Base-by-base conservation (phyloP, 2,888 invertebrate species). In the Nebria brevicollis region DNA sequence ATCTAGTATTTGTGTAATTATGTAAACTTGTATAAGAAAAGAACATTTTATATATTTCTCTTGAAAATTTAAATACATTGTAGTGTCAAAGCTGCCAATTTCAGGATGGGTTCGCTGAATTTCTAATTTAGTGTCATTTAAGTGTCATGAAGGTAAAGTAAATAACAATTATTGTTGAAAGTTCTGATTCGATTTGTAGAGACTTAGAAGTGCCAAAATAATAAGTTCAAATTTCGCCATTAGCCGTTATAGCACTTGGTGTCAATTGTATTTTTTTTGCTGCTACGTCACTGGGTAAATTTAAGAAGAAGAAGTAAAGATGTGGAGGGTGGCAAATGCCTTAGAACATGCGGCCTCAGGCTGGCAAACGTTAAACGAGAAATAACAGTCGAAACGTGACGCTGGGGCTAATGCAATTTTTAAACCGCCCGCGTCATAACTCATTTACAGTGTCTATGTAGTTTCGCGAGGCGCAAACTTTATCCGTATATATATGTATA, bases 301-400 rank as follows among this genome's bases (percentile, higher is more conserved):
- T 70, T 2, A 68, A 68, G 15, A 68, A 25, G 68, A 68, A 54
- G 13, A 54, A 13, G 13, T 8, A 54, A 70, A 34, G 85, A 81
- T 83, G 85, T 85, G 82, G 84, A 84, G 84, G 82, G 83, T 81
- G 83, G 84, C 79, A 54, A 79, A 34, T 72, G 82, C 83, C 83
- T 82, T 83, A 54, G 66, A 43, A 20, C 65, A 73, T 20, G 25
- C 64, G 68, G 75, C 72, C 77, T 34, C 75, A 64, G 77, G 82
- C 74, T 25, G 25, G 25, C 83, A 83, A 54, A 82, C 83, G 84
- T 85, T 87, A 88, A 89, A 89, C 89, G 89, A 89, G 89, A 86
- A 89, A 87, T 89, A 89, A 89, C 89, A 86, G 88, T 87, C 84
- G 79, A 77, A 83, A 88, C 89, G 89, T 89, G 89, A 88, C 86